Conservation (phyloP, 2,888 invertebrate genomes). For the Apamea anceps region DNA sequence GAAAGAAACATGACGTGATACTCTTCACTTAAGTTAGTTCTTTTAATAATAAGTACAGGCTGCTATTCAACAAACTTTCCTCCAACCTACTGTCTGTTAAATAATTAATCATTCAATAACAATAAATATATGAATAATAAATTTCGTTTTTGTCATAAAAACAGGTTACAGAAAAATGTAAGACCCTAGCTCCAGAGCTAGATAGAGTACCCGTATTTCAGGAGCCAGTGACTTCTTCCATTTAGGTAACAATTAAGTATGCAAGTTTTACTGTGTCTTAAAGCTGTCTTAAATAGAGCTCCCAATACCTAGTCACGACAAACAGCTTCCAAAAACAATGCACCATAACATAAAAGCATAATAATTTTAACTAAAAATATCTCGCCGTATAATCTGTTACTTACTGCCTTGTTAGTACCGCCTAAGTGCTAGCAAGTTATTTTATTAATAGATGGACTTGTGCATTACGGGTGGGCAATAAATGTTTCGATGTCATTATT, state of each 20-base stretch:
- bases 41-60: too few relatives aligned
- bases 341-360: slow-evolving; percentile 53
- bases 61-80: too few relatives aligned
- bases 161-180: neutral
- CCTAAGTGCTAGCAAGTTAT: slow-evolving; percentile 57
- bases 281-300: neutral
- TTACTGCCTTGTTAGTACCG: slow-evolving; percentile 37
- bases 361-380: slow-evolving; percentile 57
- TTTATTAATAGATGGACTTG: slow-evolving; percentile 53
- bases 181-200: neutral
- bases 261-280: neutral
- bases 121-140: neutral
- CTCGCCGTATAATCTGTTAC: slow-evolving; percentile 36
- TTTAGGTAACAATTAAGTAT: neutral
- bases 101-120: neutral
- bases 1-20: neutral
- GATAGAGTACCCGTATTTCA: neutral
- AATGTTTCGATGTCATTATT: slow-evolving; percentile 44
- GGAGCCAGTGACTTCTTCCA: neutral
- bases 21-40: neutral
- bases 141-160: neutral
- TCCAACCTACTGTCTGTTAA: neutral
- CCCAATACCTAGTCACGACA: neutral
- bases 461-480: slow-evolving; percentile 36
- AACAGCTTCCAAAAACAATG: slow-evolving; percentile 32